Conservation (phyloP, 2,888 invertebrate genomes). For the Octonoba sinensis region DNA sequence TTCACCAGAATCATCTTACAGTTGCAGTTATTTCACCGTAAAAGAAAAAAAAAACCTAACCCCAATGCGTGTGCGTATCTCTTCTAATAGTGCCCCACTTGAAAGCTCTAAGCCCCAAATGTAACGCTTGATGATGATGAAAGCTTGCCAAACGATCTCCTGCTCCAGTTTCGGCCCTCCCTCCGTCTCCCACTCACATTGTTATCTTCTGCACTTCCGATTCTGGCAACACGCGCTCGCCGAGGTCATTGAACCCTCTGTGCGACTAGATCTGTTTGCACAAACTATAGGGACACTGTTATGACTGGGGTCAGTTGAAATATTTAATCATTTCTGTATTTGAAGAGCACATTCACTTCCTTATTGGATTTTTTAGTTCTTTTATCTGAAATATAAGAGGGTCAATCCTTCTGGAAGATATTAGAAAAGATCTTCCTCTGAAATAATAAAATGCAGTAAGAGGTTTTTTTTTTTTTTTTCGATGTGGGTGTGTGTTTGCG, state of each 20-base stretch:
- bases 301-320: no score
- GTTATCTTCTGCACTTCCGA: slow-evolving; percentile 66
- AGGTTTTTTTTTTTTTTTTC: background rate
- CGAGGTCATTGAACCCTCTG: slow-evolving; percentile 39
- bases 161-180: slow-evolving; percentile 68
- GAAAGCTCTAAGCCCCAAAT: slow-evolving; percentile 21
- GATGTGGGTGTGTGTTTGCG: background rate
- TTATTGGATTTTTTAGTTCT: no score
- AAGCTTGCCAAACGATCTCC: slow-evolving; percentile 38
- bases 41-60: slow-evolving; percentile 11
- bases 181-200: slow-evolving; percentile 67
- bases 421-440: no score
- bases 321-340: no score
- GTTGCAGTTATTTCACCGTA: background rate
- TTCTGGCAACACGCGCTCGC: slow-evolving; percentile 17
- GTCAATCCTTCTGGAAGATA: no score
- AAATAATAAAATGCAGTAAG: background rate
- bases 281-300: slow-evolving; percentile 21
- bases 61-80: slow-evolving; percentile 14
- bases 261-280: slow-evolving; percentile 5
- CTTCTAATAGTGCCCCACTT: slow-evolving; percentile 33
- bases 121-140: slow-evolving; percentile 19
- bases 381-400: no score
- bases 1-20: no score
- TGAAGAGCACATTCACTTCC: no score